Evolutionary conservation across 1,140 invertebrate genomes (phyloP).

Genomic region (Bombus superbus): DNA sequence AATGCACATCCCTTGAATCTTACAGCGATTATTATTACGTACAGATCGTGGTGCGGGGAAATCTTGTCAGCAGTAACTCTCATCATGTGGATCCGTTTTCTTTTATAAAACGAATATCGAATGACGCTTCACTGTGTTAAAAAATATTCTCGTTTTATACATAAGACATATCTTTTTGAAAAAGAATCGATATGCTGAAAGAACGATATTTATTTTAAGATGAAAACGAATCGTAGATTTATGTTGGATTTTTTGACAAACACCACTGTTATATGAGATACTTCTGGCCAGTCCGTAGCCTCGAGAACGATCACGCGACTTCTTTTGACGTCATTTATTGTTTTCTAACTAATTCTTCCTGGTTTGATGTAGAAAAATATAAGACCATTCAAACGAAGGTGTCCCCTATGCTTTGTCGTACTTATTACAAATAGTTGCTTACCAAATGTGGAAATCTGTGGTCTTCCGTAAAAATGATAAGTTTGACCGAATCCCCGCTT

Average conservation of each 20-base stretch:
- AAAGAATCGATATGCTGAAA: too few species aligned
- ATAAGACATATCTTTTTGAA: neutral
- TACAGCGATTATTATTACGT: conserved; percentile 41
- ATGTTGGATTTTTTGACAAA: neutral
- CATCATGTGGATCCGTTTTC: conserved; percentile 20
- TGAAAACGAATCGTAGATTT: neutral
- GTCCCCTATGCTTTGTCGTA: neutral
- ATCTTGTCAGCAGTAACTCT: conserved; percentile 40
- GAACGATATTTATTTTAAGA: too few species aligned
- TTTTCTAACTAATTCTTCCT: conserved; percentile 24
- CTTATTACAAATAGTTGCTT: neutral
- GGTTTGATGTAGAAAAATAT: neutral
- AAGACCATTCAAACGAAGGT: too few species aligned
- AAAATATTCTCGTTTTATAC: neutral
- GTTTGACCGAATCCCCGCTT: neutral
- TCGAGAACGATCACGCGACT: conserved; percentile 50
- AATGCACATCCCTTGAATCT: neutral
- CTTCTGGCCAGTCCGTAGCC: conserved; percentile 41
- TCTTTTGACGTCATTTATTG: conserved; percentile 47
- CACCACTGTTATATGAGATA: conserved; percentile 39
- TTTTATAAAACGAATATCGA: neutral
- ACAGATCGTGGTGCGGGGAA: conserved; percentile 3
- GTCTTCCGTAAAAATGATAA: neutral
- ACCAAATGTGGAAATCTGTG: neutral
- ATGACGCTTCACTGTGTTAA: neutral